Evolutionary conservation across 92 coral and sea anemone genomes (phyloP).

Genomic region (Palythoa heliodiscus): DNA sequence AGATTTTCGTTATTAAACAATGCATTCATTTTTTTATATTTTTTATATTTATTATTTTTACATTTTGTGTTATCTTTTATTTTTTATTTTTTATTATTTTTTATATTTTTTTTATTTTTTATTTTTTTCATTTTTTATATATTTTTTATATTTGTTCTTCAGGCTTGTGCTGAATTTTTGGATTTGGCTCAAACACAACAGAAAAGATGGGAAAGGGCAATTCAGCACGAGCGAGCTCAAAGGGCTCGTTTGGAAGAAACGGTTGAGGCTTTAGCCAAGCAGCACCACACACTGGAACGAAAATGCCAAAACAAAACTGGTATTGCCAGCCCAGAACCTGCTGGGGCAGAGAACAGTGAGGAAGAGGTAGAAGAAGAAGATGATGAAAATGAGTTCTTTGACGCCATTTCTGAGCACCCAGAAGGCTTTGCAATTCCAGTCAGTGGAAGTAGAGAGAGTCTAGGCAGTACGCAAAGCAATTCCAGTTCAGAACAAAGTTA

Average conservation of each 20-base stretch:
- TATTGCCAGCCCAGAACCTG: slow-evolving; percentile 61
- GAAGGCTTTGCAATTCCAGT: slow-evolving; percentile 72
- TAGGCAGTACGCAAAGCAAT: slow-evolving; percentile 47
- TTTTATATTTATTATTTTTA: no score
- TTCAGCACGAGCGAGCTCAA: slow-evolving; percentile 86
- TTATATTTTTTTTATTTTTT: no score
- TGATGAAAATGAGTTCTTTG: slow-evolving; percentile 94
- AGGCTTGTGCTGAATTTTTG: slow-evolving; percentile 99
- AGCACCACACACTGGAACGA: slow-evolving; percentile 88
- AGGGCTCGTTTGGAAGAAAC: slow-evolving; percentile 93
- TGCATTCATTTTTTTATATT: no score
- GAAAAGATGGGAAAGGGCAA: slow-evolving; percentile 85
- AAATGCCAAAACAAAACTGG: slow-evolving; percentile 76
- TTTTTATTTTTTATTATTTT: no score
- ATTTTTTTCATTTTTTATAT: no score
- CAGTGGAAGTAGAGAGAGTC: slow-evolving; percentile 72
- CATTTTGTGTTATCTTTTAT: no score
- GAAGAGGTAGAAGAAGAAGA: slow-evolving; percentile 70
- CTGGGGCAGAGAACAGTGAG: slow-evolving; percentile 59
- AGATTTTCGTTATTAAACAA: no score
- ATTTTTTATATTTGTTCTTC: background rate
- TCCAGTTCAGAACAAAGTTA: slow-evolving; percentile 73
- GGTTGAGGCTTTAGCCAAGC: slow-evolving; percentile 91
- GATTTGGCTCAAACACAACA: slow-evolving; percentile 98
- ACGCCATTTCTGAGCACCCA: slow-evolving; percentile 95